Base-by-base conservation (phyloP, 2,113 vertebrate genomes). In the Hemicordylus capensis region DNA sequence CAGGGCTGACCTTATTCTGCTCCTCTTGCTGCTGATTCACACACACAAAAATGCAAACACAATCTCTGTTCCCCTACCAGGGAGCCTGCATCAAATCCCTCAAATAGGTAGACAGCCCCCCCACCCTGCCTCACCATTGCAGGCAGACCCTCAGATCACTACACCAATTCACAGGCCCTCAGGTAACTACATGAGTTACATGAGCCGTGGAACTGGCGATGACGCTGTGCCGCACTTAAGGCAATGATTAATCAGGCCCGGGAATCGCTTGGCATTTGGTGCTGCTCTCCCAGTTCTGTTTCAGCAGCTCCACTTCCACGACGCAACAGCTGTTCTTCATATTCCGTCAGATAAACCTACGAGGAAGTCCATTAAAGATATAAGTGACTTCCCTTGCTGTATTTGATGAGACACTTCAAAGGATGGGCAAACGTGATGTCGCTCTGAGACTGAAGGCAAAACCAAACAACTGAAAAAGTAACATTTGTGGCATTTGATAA, bases 381-480 rank as follows among this genome's bases (percentile, higher is more conserved):
- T 72, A 77, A 66, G 15, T 10, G 14, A 59, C 69, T 90, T 91
- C 87, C 80, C 77, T 86, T 88, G 78, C 48, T 61, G 75, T 56
- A 90, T 48, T 86, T 89, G 81, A 89, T 61, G 64, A 90, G 90
- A 82, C 69, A 20, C 76, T 26, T 80, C 67, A 87, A 88, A 91
- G 61, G 85, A 76, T 69, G 1, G 5, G 46, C 37, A 87, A 88
- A 88, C 0, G 0, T 81, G 86, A 84, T 80, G 58, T 0, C 82
- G 83, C 69, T 64, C 63, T 44, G 46, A 72, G 85, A 85, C 20
- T 58, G 88, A 88, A 81, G 67, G 88, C 48, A 87, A 87, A 73
- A 85, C 61, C 26, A 81, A 88, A 87, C 83, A 85, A 91, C 54
- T 73, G 86, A 74, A 80, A 89, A 46, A 88, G 82, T 85, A 80